Evolutionary conservation across 2,888 invertebrate species (phyloP).

Genomic region (Abscondita cerata): DNA sequence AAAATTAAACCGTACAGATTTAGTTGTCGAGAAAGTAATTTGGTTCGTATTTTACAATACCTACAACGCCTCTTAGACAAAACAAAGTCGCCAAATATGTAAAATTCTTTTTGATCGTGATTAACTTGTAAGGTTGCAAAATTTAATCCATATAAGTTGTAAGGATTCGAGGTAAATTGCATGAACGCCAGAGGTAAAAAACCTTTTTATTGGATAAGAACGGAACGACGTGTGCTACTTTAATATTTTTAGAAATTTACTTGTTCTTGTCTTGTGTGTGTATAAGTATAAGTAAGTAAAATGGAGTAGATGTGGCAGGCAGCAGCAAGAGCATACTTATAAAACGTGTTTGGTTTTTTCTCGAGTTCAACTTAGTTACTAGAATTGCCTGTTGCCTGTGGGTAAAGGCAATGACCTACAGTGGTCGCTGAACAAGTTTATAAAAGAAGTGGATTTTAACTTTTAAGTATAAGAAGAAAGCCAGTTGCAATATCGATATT

Average conservation of each 20-base stretch:
- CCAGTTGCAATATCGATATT: slow-evolving; percentile 22
- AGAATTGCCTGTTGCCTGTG: slow-evolving; percentile 42
- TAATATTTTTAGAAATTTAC: too few relatives aligned
- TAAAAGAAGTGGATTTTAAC: slow-evolving; percentile 38
- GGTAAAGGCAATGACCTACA: slow-evolving; percentile 45
- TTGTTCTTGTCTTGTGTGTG: not conserved
- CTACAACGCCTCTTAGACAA: slow-evolving; percentile 3
- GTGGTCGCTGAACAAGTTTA: slow-evolving; percentile 35
- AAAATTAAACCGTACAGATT: slow-evolving; percentile 23
- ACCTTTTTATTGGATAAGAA: slow-evolving; percentile 5
- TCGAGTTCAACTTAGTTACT: slow-evolving; percentile 45
- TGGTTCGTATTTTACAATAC: slow-evolving; percentile 24
- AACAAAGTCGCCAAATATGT: too few relatives aligned
- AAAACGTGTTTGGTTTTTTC: slow-evolving; percentile 47
- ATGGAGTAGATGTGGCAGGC: slow-evolving; percentile 35
- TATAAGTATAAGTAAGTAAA: slow-evolving; percentile 12
- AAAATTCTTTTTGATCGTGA: not conserved
- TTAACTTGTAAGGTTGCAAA: slow-evolving; percentile 2
- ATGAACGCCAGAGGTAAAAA: not conserved
- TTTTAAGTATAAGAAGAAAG: not conserved
- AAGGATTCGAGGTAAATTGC: slow-evolving; percentile 1
- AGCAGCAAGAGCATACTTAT: slow-evolving; percentile 26
- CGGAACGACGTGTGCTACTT: too few relatives aligned
- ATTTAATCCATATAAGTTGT: not conserved
- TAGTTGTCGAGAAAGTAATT: slow-evolving; percentile 25